Conservation (phyloP, 2,888 invertebrate genomes). For the Hirtodrosophila trivittata region DNA sequence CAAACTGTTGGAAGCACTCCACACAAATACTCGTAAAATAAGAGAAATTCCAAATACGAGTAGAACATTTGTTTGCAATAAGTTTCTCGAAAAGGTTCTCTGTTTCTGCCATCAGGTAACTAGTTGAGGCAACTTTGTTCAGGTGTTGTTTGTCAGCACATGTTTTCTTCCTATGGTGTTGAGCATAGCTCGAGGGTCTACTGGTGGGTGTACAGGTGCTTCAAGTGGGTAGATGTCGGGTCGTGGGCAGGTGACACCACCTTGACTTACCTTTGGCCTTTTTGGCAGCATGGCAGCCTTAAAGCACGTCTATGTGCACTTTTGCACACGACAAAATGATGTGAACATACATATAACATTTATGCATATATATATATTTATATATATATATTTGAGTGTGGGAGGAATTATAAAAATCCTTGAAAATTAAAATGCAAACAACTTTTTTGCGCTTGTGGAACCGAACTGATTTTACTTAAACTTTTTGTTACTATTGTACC, state of each 20-base stretch:
- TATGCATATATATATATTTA: conserved; percentile 6
- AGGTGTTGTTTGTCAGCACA: conserved; percentile 56
- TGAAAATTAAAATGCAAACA: conserved; percentile 3
- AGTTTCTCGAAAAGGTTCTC: conserved; percentile 24
- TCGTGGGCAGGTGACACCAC: conserved; percentile 17
- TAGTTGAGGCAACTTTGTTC: conserved; percentile 55
- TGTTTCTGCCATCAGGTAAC: conserved; percentile 30
- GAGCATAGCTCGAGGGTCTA: conserved; percentile 1
- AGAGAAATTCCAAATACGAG: conserved; percentile 30
- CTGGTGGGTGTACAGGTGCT: neutral
- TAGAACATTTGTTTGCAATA: conserved; percentile 32
- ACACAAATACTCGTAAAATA: conserved; percentile 1
- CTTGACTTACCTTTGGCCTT: conserved; percentile 60
- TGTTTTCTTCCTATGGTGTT: conserved; percentile 14
- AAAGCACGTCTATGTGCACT: conserved; percentile 29
- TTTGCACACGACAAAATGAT: conserved; percentile 16
- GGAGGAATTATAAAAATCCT: neutral
- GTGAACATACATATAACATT: too few species aligned
- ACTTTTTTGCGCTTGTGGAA: neutral
- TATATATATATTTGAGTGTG: neutral
- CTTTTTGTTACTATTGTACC: neutral
- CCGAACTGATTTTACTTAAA: neutral
- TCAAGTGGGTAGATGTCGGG: conserved; percentile 1
- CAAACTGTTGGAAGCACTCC: neutral
- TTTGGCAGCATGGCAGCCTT: conserved; percentile 46